Evolutionary conservation across 2,888 invertebrate species (phyloP).

Genomic region (Pseudeuparius sepicola): DNA sequence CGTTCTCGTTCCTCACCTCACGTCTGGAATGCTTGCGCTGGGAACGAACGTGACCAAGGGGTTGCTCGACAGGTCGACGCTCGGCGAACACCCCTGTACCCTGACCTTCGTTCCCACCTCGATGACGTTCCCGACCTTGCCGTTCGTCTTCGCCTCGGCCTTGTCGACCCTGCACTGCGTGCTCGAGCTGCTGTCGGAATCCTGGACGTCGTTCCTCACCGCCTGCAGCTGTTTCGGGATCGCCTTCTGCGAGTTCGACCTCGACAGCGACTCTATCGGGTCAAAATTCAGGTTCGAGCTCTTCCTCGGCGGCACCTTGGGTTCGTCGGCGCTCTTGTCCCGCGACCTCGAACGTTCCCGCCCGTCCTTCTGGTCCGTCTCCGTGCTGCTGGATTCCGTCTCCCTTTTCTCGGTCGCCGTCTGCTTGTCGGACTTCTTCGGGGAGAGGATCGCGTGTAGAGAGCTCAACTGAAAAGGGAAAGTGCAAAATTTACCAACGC

Average conservation of each 20-base stretch:
- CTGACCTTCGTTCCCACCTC: too few species aligned
- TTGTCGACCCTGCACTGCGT: too few species aligned
- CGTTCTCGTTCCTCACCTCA: too few species aligned
- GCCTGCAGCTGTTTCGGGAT: slow-evolving; percentile 27
- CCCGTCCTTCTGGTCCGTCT: slow-evolving; percentile 24
- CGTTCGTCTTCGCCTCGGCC: slow-evolving; percentile 17
- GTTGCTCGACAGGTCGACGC: slow-evolving; percentile 34
- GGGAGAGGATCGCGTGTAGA: too few species aligned
- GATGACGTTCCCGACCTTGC: slow-evolving; percentile 12
- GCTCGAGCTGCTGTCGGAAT: slow-evolving; percentile 34
- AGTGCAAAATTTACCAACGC: too few species aligned
- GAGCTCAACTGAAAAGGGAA: too few species aligned
- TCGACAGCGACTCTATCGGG: slow-evolving; percentile 26
- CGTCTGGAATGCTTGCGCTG: slow-evolving; percentile 32
- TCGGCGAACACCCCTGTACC: slow-evolving; percentile 32
- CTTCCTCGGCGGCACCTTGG: too few species aligned
- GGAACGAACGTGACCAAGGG: slow-evolving; percentile 35
- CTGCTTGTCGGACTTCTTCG: slow-evolving; percentile 21
- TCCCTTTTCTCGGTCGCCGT: slow-evolving; percentile 23
- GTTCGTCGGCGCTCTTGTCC: too few species aligned
- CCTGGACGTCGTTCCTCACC: slow-evolving; percentile 23
- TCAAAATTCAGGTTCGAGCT: slow-evolving; percentile 26
- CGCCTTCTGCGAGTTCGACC: slow-evolving; percentile 29
- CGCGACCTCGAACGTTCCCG: slow-evolving; percentile 20
- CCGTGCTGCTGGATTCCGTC: slow-evolving; percentile 28